phyloP scores from a whole-genome alignment of 1,140 invertebrate species.

The Propsilocerus akamusi region DNA sequence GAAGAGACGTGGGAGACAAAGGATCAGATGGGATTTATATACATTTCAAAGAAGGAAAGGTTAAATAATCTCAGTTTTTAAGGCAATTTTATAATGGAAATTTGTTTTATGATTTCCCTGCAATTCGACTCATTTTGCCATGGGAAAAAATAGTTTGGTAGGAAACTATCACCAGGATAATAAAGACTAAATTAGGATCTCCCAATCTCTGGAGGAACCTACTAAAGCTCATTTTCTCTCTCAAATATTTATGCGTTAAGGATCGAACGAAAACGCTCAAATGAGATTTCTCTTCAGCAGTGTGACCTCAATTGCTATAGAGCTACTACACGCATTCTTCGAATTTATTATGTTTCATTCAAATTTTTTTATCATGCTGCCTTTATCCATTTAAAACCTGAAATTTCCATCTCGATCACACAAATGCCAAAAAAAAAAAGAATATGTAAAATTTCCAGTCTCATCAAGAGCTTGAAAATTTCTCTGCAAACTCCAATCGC shows the following conservation, averaged over 20 bases:
- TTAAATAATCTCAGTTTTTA: constrained; percentile 2
- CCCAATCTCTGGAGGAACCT: no score
- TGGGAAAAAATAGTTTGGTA: not conserved
- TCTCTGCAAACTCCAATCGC: no score
- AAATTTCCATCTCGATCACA: no score
- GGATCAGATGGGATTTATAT: not conserved
- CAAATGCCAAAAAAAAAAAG: no score
- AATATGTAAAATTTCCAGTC: no score
- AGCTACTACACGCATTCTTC: not conserved
- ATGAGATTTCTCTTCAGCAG: not conserved
- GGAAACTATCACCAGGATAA: not conserved
- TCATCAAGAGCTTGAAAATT: no score
- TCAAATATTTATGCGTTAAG: not conserved
- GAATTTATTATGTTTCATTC: no score
- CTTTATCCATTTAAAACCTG: no score
- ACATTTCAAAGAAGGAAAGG: not conserved
- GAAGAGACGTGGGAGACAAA: not conserved
- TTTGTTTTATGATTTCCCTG: not conserved
- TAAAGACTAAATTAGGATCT: no score
- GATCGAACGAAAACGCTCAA: not conserved
- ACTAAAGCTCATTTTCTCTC: not conserved
- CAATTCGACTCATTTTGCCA: not conserved
- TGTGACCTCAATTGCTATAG: not conserved
- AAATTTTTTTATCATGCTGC: no score
- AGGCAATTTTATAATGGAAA: not conserved